phyloP scores from a whole-genome alignment of 2,797 vertebrate species.

The Sebastes dallii region DNA sequence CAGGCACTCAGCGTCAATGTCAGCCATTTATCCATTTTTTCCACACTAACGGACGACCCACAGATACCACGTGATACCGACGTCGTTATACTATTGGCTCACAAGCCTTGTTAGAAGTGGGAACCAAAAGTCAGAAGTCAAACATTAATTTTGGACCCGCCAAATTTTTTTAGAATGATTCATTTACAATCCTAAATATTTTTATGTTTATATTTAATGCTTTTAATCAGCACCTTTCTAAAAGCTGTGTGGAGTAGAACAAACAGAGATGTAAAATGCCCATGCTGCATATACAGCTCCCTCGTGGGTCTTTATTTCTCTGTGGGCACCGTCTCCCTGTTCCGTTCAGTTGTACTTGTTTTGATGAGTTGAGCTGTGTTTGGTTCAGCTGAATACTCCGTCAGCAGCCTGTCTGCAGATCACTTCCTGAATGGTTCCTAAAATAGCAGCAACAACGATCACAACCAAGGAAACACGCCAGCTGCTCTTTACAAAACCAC shows the following conservation, averaged over 20 bases:
- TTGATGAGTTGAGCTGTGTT: slow-evolving; percentile 45
- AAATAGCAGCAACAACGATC: slow-evolving; percentile 80
- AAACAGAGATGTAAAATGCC: not conserved
- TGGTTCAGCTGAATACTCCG: slow-evolving; percentile 47
- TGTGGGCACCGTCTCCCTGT: not conserved
- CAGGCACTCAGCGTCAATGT: no score
- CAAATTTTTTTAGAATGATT: no score
- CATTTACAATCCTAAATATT: no score
- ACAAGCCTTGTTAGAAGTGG: no score
- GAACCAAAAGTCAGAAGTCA: no score
- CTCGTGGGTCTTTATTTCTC: not conserved
- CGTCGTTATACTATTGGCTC: no score
- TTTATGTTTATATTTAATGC: no score
- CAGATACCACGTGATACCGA: no score
- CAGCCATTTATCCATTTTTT: no score
- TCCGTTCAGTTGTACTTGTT: slow-evolving; percentile 26
- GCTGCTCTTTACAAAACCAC: slow-evolving; percentile 71
- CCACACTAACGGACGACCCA: no score
- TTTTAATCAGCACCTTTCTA: no score
- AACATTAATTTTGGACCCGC: no score
- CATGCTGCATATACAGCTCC: not conserved
- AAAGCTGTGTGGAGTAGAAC: not conserved
- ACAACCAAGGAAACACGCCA: slow-evolving; percentile 74
- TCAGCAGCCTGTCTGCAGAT: slow-evolving; percentile 69
- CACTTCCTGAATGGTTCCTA: slow-evolving; percentile 80